phyloP scores from a whole-genome alignment of 2,113 vertebrate species.

The mouse (Mus musculus) region DNA sequence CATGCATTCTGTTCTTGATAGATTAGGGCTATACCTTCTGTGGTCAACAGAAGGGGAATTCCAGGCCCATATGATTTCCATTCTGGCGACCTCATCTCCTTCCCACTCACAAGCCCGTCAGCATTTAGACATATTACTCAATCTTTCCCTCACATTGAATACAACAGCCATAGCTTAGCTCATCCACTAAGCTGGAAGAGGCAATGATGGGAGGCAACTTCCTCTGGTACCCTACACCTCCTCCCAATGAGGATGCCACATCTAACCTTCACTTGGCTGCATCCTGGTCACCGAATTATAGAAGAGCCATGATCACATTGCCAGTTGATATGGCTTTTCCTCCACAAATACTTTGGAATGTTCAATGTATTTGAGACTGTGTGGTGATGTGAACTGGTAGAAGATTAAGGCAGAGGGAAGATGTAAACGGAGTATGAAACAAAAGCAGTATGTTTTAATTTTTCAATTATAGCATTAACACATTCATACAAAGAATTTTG shows the following conservation, averaged over 20 bases:
- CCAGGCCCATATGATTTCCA: conserved; percentile 90
- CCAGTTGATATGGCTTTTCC: not conserved
- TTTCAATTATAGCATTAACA: not conserved
- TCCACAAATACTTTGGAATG: not conserved
- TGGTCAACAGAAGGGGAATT: conserved; percentile 92
- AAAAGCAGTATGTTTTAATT: not conserved
- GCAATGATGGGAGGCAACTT: not conserved
- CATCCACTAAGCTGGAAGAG: conserved; percentile 70
- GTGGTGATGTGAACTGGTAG: not conserved
- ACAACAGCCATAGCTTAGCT: conserved; percentile 73
- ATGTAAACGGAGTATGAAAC: not conserved
- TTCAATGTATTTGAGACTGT: not conserved
- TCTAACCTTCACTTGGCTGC: not conserved
- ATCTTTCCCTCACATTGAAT: conserved; percentile 84
- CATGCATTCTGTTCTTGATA: conserved; percentile 89
- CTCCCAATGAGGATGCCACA: not conserved
- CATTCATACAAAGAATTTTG: not conserved
- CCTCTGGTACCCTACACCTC: not conserved
- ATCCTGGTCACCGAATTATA: not conserved
- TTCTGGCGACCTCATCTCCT: conserved; percentile 85
- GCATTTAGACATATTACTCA: conserved; percentile 86
- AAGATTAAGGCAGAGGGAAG: not conserved
- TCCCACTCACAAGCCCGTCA: conserved; percentile 84
- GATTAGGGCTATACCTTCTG: conserved; percentile 91
- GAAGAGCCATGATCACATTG: not conserved